A percentile compares a stretch with the other conserved stretches of the same genome.
These are phyloP conservation scores for Zele albiditarsus DNA, from an alignment of 2,888 invertebrate genomes.

Conservation along the genomic window DNA sequence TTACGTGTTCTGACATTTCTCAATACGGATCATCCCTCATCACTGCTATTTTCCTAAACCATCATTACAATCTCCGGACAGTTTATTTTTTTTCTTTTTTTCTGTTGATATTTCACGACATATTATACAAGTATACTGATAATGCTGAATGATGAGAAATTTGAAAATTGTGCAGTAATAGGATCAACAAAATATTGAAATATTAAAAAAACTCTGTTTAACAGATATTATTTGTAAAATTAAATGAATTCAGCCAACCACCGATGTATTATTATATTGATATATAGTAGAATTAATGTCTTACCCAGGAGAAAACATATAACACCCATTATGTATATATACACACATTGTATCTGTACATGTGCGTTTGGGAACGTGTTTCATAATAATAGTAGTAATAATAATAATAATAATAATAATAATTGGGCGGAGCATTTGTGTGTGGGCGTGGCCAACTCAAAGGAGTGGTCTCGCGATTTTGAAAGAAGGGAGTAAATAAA, in stretches of 20 bases:
- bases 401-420: neutral
- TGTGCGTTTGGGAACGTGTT: neutral
- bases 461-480: neutral
- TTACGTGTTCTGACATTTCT: no score
- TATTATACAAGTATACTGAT: no score
- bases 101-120: no score
- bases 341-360: neutral
- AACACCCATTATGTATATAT: neutral
- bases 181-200: no score
- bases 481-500: slow-evolving; percentile 45
- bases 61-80: no score
- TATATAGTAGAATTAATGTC: neutral
- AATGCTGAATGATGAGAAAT: no score
- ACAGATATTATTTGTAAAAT: no score
- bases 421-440: neutral
- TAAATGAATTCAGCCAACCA: neutral
- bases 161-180: no score
- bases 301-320: neutral
- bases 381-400: neutral
- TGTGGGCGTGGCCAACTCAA: neutral
- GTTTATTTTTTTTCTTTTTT: no score
- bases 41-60: no score
- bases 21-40: no score
- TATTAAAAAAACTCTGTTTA: no score
- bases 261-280: neutral